Evolutionary conservation across 2,797 vertebrate species (phyloP).

Genomic region (Lemur catta): DNA sequence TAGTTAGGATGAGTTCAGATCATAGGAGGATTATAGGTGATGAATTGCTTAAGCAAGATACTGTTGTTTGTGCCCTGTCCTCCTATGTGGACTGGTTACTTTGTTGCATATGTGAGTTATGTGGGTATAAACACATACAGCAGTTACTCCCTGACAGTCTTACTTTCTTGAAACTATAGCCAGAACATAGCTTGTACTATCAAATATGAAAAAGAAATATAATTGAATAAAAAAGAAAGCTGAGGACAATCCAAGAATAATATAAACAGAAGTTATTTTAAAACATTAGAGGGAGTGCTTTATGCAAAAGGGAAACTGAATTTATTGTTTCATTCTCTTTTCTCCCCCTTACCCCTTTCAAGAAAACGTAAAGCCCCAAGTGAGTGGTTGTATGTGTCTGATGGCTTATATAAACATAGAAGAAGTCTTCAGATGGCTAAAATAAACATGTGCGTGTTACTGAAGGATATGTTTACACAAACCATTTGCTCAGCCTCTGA

Average conservation of each 20-base stretch:
- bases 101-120: constrained; percentile 5
- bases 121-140: constrained; percentile 22
- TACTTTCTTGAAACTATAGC: background rate
- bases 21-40: background rate
- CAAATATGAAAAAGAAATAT: constrained; percentile 27
- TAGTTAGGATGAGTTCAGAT: background rate
- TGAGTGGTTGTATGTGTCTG: constrained; percentile 73
- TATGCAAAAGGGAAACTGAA: constrained; percentile 64
- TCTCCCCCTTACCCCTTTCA: constrained; percentile 66
- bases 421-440: constrained; percentile 75
- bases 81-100: background rate
- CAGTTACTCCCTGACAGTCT: constrained; percentile 42
- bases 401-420: constrained; percentile 73
- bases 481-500: constrained; percentile 72
- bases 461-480: constrained; percentile 74
- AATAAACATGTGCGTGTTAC: constrained; percentile 74
- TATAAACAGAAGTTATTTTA: constrained; percentile 72
- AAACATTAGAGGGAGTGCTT: constrained; percentile 52
- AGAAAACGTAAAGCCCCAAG: constrained; percentile 68
- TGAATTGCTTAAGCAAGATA: background rate
- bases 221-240: constrained; percentile 70
- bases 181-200: constrained; percentile 38
- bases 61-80: constrained; percentile 49
- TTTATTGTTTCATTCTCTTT: constrained; percentile 48
- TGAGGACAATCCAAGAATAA: constrained; percentile 68